phyloP scores from a whole-genome alignment of 2,113 vertebrate species.

The Protomyctophum bolini region DNA sequence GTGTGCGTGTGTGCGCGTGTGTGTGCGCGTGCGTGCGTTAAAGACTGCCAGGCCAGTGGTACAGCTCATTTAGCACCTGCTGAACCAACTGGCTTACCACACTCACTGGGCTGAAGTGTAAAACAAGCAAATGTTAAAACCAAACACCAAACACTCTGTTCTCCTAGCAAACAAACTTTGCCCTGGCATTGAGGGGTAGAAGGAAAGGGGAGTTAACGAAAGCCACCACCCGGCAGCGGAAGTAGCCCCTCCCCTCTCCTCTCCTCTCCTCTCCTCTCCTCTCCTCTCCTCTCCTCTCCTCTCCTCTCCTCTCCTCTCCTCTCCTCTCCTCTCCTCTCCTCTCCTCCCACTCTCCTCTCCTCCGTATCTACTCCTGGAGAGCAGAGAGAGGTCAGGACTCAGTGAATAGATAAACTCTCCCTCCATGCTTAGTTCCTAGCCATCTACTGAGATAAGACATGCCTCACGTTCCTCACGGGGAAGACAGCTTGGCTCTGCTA shows the following conservation, averaged over 20 bases:
- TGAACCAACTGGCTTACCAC: slow-evolving; percentile 30
- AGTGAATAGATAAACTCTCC: slow-evolving; percentile 60
- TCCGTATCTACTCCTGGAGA: slow-evolving; percentile 43
- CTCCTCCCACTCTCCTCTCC: slow-evolving; percentile 8
- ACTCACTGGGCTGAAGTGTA: slow-evolving; percentile 18
- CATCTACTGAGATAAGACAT: slow-evolving; percentile 57
- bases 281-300: slow-evolving; percentile 23
- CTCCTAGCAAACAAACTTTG: slow-evolving; percentile 26
- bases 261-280: slow-evolving; percentile 21
- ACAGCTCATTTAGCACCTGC: slow-evolving; percentile 58
- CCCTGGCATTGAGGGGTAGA: neutral
- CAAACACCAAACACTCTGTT: slow-evolving; percentile 41
- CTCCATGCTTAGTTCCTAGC: slow-evolving; percentile 20
- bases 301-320: slow-evolving; percentile 27
- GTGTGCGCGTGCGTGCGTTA: slow-evolving; percentile 32
- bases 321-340: slow-evolving; percentile 22
- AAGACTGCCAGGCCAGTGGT: slow-evolving; percentile 38
- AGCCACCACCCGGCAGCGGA: neutral
- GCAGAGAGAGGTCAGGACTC: slow-evolving; percentile 46
- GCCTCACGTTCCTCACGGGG: slow-evolving; percentile 38
- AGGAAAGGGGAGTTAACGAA: slow-evolving; percentile 11
- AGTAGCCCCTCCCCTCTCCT: slow-evolving; percentile 27
- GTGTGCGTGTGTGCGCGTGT: neutral
- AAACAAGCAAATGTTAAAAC: slow-evolving; percentile 40
- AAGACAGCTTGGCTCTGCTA: slow-evolving; percentile 34